A percentile compares a stretch with the other conserved stretches of the same genome.
Evolutionary conservation across 2,888 invertebrate genomes (phyloP).

Genomic region (Nycteola revayana): DNA sequence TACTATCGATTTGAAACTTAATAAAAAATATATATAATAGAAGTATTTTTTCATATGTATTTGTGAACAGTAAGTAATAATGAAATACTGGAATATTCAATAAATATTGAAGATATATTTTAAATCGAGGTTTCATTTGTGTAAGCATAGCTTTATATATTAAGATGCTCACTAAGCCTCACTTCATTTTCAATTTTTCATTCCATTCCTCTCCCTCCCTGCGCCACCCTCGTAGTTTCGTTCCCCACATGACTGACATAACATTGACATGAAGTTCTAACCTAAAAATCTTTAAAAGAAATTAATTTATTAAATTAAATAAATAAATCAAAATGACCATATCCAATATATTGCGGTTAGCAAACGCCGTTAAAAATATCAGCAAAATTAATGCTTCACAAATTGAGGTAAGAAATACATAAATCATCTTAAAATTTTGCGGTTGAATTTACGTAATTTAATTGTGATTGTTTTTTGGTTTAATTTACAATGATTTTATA

Average conservation of each 20-base stretch:
- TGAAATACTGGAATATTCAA: too few relatives aligned
- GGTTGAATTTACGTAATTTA: conserved; percentile 47
- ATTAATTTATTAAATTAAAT: conserved; percentile 38
- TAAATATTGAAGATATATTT: too few relatives aligned
- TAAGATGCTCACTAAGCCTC: too few relatives aligned
- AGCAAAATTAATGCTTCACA: conserved; percentile 49
- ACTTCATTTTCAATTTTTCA: too few relatives aligned
- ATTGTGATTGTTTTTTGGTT: conserved; percentile 3
- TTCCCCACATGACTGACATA: neutral
- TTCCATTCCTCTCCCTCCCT: too few relatives aligned
- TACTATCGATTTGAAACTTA: too few relatives aligned
- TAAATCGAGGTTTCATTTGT: too few relatives aligned
- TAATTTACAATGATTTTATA: conserved; percentile 1
- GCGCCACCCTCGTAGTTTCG: too few relatives aligned
- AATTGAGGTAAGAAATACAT: conserved; percentile 47
- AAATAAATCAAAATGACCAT: conserved; percentile 58
- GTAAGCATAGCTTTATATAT: too few relatives aligned
- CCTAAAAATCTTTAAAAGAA: conserved; percentile 38
- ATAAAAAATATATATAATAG: too few relatives aligned
- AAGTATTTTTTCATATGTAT: too few relatives aligned
- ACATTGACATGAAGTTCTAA: conserved; percentile 37
- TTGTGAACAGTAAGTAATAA: too few relatives aligned
- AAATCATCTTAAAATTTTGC: conserved; percentile 1
- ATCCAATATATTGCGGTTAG: conserved; percentile 51
- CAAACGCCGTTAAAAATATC: conserved; percentile 44